A percentile compares a stretch with the other conserved stretches of the same genome.
Conservation (phyloP, 2,888 invertebrate genomes). For the Gryllus longicercus region DNA sequence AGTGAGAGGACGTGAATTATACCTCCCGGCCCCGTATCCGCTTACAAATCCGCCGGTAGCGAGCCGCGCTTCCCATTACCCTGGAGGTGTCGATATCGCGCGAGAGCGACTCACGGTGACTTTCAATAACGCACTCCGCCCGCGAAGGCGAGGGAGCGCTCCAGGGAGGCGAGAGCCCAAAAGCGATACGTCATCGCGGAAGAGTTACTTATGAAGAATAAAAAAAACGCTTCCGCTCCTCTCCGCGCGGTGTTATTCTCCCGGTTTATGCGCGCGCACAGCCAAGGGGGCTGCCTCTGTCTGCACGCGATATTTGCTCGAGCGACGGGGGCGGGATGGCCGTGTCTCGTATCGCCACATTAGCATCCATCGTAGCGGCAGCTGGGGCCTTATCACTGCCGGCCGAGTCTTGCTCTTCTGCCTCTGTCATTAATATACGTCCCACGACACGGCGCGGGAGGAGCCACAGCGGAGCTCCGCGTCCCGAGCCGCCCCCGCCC, state of each 20-base stretch:
- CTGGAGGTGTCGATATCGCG: not conserved
- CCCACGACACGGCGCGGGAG: not conserved
- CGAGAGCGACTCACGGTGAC: not conserved
- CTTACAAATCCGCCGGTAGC: not conserved
- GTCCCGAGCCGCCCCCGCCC: too few relatives aligned
- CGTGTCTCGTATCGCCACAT: constrained; percentile 17
- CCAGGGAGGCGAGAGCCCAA: not conserved
- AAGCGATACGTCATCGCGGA: constrained; percentile 1
- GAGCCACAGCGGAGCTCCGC: not conserved
- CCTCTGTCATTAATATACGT: constrained; percentile 17
- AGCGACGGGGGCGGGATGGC: constrained; percentile 11
- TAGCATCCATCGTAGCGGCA: constrained; percentile 17
- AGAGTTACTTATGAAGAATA: constrained; percentile 17
- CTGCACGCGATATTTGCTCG: constrained; percentile 11
- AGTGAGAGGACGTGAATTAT: not conserved
- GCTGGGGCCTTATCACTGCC: constrained; percentile 10
- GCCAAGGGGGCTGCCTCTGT: not conserved
- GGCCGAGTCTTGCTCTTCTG: constrained; percentile 17
- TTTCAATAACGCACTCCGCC: not conserved
- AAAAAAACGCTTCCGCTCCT: not conserved
- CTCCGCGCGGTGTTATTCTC: not conserved
- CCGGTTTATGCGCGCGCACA: constrained; percentile 2
- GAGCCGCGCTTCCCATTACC: not conserved
- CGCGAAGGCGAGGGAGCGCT: not conserved
- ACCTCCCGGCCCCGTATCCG: not conserved